Evolutionary conservation across 92 coral and sea anemone species (phyloP).

Genomic region (Parazoanthus darwini): DNA sequence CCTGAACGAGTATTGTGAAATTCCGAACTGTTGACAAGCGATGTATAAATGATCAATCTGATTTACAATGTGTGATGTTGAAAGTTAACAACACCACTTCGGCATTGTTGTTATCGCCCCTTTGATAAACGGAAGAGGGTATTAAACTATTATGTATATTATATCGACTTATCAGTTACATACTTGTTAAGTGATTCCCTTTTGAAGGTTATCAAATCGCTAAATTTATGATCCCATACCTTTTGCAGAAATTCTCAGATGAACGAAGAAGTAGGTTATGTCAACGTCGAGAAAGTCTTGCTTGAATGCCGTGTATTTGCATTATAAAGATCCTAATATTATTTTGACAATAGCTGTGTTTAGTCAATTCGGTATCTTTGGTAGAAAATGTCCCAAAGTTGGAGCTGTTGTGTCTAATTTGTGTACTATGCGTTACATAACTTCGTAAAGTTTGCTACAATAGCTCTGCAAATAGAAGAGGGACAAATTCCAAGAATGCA

Average conservation of each 20-base stretch:
- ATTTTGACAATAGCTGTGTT: too few species aligned
- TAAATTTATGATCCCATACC: too few species aligned
- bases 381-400: too few species aligned
- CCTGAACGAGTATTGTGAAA: background rate
- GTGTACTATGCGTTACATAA: too few species aligned
- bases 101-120: background rate
- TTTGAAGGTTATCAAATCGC: background rate
- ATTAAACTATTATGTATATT: constrained; percentile 4
- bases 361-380: too few species aligned
- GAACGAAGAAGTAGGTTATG: too few species aligned
- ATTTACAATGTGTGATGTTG: background rate
- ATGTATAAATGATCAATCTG: background rate
- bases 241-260: too few species aligned
- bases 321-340: too few species aligned
- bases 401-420: too few species aligned
- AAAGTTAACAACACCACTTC: constrained; percentile 5
- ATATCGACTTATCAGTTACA: constrained; percentile 1
- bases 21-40: background rate
- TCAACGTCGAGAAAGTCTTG: too few species aligned
- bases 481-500: background rate
- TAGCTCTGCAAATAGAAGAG: background rate
- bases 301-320: too few species aligned
- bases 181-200: background rate
- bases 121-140: constrained; percentile 9
- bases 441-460: background rate